phyloP scores from a whole-genome alignment of 1,140 invertebrate species.

The Galendromus occidentalis region DNA sequence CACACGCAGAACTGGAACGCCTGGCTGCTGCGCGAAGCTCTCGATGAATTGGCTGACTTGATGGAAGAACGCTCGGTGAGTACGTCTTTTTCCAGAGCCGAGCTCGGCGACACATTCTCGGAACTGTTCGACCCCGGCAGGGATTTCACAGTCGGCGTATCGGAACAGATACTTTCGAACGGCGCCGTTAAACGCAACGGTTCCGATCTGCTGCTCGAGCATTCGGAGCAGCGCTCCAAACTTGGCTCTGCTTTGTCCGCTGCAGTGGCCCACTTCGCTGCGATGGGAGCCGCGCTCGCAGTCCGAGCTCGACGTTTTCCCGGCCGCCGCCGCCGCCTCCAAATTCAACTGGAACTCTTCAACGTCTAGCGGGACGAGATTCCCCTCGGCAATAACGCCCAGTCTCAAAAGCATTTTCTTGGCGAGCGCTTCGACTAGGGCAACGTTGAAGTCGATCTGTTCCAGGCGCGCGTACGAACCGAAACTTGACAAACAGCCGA shows the following conservation, averaged over 20 bases:
- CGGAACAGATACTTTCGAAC: neutral
- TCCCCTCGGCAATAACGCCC: neutral
- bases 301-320: neutral
- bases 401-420: neutral
- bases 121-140: neutral
- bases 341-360: neutral
- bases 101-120: conserved; percentile 1
- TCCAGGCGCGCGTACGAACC: neutral
- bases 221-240: conserved; percentile 1
- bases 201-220: conserved; percentile 8
- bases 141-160: neutral
- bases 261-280: neutral
- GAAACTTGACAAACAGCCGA: neutral
- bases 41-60: neutral
- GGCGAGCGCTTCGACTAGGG: neutral
- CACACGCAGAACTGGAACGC: neutral
- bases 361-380: neutral
- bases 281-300: neutral
- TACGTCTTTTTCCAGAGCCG: conserved; percentile 1
- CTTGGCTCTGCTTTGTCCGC: neutral
- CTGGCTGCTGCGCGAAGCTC: neutral
- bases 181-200: conserved; percentile 3
- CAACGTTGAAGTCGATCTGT: neutral
- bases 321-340: neutral
- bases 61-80: conserved; percentile 9